Evolutionary conservation across 2,888 invertebrate genomes (phyloP), one percentile per base, ranked within the genome.

Genomic region (Rugalucina vietnamica): DNA sequence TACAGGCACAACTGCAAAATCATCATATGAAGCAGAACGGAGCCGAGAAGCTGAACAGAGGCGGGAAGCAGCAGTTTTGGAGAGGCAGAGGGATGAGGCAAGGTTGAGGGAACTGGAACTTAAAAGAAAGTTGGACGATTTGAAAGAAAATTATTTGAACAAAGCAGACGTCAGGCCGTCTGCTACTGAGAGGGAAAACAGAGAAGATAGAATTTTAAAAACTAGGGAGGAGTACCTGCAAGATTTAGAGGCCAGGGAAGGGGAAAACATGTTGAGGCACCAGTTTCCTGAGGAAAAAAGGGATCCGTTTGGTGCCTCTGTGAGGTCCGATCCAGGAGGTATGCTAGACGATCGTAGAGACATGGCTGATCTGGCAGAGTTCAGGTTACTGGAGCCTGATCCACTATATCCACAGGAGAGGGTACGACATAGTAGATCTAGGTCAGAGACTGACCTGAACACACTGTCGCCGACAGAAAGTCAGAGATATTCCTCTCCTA

Each of bases 401-500:
- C 85, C 85, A 27, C 75, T 76, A 1, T 85, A 88, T 60, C 85
- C 85, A 29, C 81, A 84, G 73, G 85, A 88, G 18, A 57, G 88
- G 37, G 49, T 88, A 24, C 79, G 85, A 3, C 76, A 80, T 65
- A 85, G 85, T 49, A 78, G 88, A 76, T 91, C 91, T 18, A 87
- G 87, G 74, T 90, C 90, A 21, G 90, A 90, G 60, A 89, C 89
- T 18, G 90, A 91, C 69, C 86, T 90, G 1, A 82, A 85, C 21
- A 72, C 86, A 10, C 24, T 90, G 43, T 84, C 88, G 39, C 88
- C 87, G 1, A 80, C 83, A 18, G 85, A 81, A 36, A 83, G 85
- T 70, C 88, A 88, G 70, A 89, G 85, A 79, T 89, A 88, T 39
- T 90, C 90, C 2, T 90, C 90, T 34, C 90, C 90, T 8, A 82